Evolutionary conservation across 2,888 invertebrate genomes (phyloP).

Genomic region (Phalera bucephala): DNA sequence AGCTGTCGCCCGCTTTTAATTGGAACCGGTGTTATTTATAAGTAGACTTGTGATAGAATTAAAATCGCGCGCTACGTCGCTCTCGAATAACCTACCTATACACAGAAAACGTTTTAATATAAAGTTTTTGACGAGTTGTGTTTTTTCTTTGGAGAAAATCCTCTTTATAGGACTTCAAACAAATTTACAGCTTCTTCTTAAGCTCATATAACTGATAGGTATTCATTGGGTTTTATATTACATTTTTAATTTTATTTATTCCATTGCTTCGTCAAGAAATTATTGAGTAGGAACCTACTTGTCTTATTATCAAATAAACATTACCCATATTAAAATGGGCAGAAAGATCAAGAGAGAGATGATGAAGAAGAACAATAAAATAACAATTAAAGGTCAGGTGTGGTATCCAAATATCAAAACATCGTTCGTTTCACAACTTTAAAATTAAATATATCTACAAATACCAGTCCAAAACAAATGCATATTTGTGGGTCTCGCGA

Average conservation of each 20-base stretch:
- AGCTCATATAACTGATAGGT: slow-evolving; percentile 46
- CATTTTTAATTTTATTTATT: slow-evolving; percentile 38
- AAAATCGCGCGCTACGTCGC: slow-evolving; percentile 74
- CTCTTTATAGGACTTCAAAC: slow-evolving; percentile 69
- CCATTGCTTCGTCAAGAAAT: slow-evolving; percentile 15
- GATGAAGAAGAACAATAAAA: too few relatives aligned
- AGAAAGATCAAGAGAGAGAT: too few relatives aligned
- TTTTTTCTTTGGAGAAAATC: slow-evolving; percentile 64
- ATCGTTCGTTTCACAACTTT: too few relatives aligned
- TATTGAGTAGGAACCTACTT: background rate
- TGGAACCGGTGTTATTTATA: slow-evolving; percentile 74
- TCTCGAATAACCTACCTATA: slow-evolving; percentile 53
- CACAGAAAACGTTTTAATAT: slow-evolving; percentile 65
- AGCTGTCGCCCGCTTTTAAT: slow-evolving; percentile 78
- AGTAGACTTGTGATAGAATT: slow-evolving; percentile 79
- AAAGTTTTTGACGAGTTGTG: slow-evolving; percentile 66
- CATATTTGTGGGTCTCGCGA: too few relatives aligned
- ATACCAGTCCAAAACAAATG: too few relatives aligned
- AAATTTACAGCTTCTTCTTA: slow-evolving; percentile 56
- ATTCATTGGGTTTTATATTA: slow-evolving; percentile 44
- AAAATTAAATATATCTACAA: too few relatives aligned
- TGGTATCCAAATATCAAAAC: too few relatives aligned
- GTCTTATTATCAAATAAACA: too few relatives aligned
- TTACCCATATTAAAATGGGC: too few relatives aligned
- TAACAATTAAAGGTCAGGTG: too few relatives aligned